Conservation (phyloP, 2,113 vertebrate genomes). For the Misgurnus anguillicaudatus region DNA sequence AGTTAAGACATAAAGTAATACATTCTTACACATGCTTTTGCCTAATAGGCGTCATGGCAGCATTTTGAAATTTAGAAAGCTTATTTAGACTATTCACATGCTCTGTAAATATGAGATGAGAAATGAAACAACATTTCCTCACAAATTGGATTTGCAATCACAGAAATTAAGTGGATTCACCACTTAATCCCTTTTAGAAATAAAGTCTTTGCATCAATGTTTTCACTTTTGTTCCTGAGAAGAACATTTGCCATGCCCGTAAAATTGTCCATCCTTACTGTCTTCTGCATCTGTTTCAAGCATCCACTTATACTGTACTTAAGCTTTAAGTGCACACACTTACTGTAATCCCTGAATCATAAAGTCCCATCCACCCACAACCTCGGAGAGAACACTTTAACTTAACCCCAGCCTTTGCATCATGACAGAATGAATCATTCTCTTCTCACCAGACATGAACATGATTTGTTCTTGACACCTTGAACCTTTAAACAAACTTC, state of each 20-base stretch:
- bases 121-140: no score
- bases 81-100: no score
- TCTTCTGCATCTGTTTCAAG: constrained; percentile 38
- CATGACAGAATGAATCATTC: constrained; percentile 19
- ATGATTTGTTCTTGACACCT: constrained; percentile 3
- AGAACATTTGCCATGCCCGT: not conserved
- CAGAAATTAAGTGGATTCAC: no score
- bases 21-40: no score
- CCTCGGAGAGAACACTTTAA: not conserved
- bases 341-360: constrained; percentile 27
- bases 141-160: no score
- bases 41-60: no score
- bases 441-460: constrained; percentile 16
- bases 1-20: no score
- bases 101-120: no score
- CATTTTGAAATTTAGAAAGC: no score
- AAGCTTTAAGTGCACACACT: constrained; percentile 13
- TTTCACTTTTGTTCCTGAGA: constrained; percentile 2
- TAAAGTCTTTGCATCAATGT: not conserved
- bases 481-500: constrained; percentile 16
- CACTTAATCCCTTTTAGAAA: no score
- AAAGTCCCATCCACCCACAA: constrained; percentile 34
- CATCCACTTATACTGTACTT: constrained; percentile 29
- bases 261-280: constrained; percentile 1
- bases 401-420: constrained; percentile 25